phyloP scores from a whole-genome alignment of 1,140 invertebrate genomes.

The Saccostrea echinata region DNA sequence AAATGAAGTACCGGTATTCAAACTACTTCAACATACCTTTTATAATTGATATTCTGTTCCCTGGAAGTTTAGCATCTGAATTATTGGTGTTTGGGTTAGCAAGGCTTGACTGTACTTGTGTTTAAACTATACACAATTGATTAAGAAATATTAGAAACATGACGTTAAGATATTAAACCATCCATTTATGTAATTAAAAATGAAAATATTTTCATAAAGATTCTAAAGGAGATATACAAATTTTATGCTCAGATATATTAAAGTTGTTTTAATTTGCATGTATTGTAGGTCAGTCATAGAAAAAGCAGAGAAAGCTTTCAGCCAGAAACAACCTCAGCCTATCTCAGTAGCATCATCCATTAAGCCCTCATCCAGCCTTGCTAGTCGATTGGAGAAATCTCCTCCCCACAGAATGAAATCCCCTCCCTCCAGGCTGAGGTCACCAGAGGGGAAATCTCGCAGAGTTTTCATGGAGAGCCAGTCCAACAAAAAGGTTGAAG shows the following conservation, averaged over 20 bases:
- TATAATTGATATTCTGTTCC: too few relatives aligned
- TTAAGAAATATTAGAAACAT: too few relatives aligned
- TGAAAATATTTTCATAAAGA: background rate
- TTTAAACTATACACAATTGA: too few relatives aligned
- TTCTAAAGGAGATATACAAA: background rate
- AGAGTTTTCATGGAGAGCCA: constrained; percentile 61
- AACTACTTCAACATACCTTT: too few relatives aligned
- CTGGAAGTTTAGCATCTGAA: too few relatives aligned
- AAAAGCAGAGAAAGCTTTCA: constrained; percentile 71
- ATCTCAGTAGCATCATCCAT: constrained; percentile 56
- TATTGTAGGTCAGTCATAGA: constrained; percentile 72
- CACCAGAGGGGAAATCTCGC: constrained; percentile 47
- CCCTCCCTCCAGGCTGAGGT: background rate
- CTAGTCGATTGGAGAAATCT: constrained; percentile 41
- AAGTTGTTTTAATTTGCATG: constrained; percentile 11
- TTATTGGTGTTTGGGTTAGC: too few relatives aligned
- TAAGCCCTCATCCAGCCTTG: constrained; percentile 45
- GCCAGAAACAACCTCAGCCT: constrained; percentile 67
- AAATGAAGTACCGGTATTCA: too few relatives aligned
- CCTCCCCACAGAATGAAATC: constrained; percentile 15
- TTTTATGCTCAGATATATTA: background rate
- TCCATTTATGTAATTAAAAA: too few relatives aligned
- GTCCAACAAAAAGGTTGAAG: constrained; percentile 44
- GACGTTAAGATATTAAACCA: too few relatives aligned
- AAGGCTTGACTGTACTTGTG: too few relatives aligned